These are phyloP conservation scores for Chlorodrepanis virens DNA, from an alignment of 2,113 vertebrate species.

Conservation along the genomic window DNA sequence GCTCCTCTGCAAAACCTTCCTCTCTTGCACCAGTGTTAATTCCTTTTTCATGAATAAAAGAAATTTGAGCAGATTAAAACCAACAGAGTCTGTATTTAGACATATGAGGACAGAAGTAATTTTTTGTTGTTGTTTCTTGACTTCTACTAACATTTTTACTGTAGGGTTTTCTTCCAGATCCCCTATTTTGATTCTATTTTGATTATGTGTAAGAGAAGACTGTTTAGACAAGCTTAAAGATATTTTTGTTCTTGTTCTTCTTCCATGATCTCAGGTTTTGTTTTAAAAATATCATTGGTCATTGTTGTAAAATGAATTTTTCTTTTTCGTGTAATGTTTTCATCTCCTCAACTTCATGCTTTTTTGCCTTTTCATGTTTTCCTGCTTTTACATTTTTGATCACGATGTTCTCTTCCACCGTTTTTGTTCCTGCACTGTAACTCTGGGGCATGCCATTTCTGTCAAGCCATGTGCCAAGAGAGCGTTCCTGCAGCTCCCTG, in stretches of 20 bases:
- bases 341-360: neutral
- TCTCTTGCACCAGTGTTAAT: neutral
- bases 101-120: neutral
- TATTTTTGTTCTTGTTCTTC: neutral
- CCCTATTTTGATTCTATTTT: neutral
- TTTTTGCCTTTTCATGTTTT: neutral
- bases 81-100: neutral
- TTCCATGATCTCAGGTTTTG: neutral
- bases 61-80: neutral
- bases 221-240: neutral
- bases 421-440: neutral
- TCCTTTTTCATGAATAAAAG: neutral
- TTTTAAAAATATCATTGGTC: neutral
- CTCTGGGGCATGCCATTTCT: accelerated
- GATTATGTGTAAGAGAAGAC: neutral
- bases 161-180: neutral
- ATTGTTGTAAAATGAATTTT: neutral
- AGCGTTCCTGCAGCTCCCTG: accelerated
- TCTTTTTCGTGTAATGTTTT: neutral
- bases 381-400: neutral
- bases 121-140: neutral
- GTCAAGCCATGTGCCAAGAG: accelerated
- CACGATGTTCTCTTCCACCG: accelerated
- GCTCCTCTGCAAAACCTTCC: neutral
- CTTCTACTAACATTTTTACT: neutral